A percentile compares a stretch with the other conserved stretches of the same genome.
Conservation (phyloP, 2,888 invertebrate species). For the Leptopilina syphax region DNA sequence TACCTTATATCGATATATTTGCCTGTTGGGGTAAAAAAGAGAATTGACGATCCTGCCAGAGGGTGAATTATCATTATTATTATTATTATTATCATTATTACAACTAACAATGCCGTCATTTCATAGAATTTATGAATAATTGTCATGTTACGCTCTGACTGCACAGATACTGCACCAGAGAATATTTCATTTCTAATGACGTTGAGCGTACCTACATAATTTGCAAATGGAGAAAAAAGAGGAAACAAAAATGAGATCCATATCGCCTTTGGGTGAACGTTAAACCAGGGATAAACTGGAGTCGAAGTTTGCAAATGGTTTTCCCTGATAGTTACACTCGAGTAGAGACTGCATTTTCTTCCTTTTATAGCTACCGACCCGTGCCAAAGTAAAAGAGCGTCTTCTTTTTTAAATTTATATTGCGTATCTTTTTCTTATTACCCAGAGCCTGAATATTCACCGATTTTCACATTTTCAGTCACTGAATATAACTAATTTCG, state of each 20-base stretch:
- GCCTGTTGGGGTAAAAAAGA: not conserved
- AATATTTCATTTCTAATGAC: slow-evolving; percentile 29
- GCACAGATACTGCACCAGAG: no score
- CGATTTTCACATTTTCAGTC: no score
- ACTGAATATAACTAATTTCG: no score
- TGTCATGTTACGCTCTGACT: slow-evolving; percentile 18
- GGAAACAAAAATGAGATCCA: slow-evolving; percentile 17
- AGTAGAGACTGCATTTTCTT: slow-evolving; percentile 16
- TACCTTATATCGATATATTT: slow-evolving; percentile 18
- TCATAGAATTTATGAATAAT: slow-evolving; percentile 16
- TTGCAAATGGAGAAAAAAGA: not conserved
- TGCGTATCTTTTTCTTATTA: not conserved
- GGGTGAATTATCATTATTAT: not conserved
- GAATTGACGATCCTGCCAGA: not conserved
- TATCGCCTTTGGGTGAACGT: slow-evolving; percentile 13
- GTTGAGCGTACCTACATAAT: slow-evolving; percentile 11
- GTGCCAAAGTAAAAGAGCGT: not conserved
- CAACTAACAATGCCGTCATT: not conserved
- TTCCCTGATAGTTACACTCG: slow-evolving; percentile 21
- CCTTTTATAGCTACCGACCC: not conserved
- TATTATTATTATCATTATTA: slow-evolving; percentile 22
- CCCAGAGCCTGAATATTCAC: no score
- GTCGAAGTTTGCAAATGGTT: slow-evolving; percentile 24
- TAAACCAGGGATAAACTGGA: slow-evolving; percentile 9
- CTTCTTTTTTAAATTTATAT: not conserved